Conservation (phyloP, 2,797 vertebrate genomes). For the Percopsis omiscomaycus region DNA sequence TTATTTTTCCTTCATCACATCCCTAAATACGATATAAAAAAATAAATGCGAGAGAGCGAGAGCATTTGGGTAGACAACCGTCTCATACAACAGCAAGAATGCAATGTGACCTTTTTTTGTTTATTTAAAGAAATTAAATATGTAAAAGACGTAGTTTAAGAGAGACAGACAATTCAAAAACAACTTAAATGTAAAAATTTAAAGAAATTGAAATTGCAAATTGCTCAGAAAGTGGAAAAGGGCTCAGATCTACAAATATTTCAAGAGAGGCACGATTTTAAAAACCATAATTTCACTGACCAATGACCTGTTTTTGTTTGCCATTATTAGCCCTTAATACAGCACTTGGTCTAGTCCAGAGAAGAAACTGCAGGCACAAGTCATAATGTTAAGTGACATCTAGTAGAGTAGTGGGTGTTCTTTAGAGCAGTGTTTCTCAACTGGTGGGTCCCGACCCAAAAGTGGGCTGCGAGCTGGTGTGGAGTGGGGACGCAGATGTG, state of each 20-base stretch:
- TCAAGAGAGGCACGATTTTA: conserved; percentile 18
- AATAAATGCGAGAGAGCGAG: background rate
- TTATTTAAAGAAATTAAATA: background rate
- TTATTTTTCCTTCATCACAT: background rate
- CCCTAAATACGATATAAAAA: background rate
- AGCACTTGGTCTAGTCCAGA: conserved; percentile 37
- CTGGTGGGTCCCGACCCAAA: too few relatives aligned
- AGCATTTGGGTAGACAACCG: background rate
- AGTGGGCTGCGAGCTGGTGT: too few relatives aligned
- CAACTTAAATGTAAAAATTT: background rate
- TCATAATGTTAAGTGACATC: conserved; percentile 30
- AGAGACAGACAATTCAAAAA: background rate
- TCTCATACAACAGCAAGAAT: conserved; percentile 10
- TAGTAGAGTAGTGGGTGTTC: conserved; percentile 29
- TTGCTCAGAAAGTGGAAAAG: too few relatives aligned
- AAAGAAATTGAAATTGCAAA: too few relatives aligned
- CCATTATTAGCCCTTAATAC: conserved; percentile 54
- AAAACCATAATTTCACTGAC: conserved; percentile 1
- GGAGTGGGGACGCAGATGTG: too few relatives aligned
- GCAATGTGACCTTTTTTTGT: background rate
- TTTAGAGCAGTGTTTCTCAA: background rate
- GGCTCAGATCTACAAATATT: conserved; percentile 10
- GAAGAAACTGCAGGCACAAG: conserved; percentile 56
- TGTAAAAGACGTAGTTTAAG: background rate
- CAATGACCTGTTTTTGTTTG: conserved; percentile 5